Conservation (phyloP, 2,888 invertebrate genomes). For the Pyrrhosoma nymphula region DNA sequence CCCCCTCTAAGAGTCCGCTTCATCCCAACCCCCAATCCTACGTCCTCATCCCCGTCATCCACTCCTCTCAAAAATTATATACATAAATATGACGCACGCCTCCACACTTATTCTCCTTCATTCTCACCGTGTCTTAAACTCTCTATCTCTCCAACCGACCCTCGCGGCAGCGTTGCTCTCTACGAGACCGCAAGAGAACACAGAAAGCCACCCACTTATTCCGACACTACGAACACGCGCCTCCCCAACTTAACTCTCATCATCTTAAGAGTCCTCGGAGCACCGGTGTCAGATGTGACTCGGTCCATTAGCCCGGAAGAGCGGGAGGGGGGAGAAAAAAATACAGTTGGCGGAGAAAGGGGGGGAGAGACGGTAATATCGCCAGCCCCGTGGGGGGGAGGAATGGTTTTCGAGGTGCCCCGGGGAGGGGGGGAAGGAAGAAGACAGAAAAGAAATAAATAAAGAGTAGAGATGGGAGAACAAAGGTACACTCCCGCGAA, state of each 20-base stretch:
- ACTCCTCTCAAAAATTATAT: constrained; percentile 29
- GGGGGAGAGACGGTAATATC: constrained; percentile 20
- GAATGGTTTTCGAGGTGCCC: background rate
- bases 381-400: background rate
- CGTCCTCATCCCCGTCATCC: background rate
- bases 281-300: constrained; percentile 66
- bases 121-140: background rate
- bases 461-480: background rate
- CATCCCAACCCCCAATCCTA: background rate
- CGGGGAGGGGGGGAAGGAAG: background rate
- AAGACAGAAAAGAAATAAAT: background rate
- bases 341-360: background rate
- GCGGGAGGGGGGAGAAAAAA: constrained; percentile 28
- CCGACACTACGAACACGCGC: constrained; percentile 42
- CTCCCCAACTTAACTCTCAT: constrained; percentile 57
- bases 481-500: background rate
- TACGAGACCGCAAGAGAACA: background rate
- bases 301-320: constrained; percentile 50
- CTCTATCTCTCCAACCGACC: background rate
- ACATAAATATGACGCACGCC: background rate
- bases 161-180: background rate
- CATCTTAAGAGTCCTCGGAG: constrained; percentile 65
- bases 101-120: background rate
- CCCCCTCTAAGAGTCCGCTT: background rate
- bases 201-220: constrained; percentile 57